phyloP scores from a whole-genome alignment of 2,113 vertebrate genomes.

The Bubo scandiacus region DNA sequence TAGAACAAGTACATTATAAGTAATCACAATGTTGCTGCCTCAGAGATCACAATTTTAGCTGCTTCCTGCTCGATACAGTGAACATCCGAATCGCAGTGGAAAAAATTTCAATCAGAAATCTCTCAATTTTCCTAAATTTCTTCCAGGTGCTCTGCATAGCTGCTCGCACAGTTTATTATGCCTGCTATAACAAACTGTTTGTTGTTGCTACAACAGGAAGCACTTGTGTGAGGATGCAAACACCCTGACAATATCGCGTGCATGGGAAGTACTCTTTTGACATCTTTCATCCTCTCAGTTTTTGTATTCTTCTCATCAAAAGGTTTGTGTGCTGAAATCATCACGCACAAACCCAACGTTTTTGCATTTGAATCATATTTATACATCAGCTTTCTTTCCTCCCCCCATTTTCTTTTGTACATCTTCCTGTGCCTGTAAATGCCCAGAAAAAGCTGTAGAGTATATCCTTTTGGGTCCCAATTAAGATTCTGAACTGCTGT shows the following conservation, averaged over 20 bases:
- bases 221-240: not conserved
- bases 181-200: not conserved
- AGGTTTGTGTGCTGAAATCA: not conserved
- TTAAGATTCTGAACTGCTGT: constrained; percentile 92
- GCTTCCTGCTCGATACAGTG: not conserved
- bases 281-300: not conserved
- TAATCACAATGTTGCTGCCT: not conserved
- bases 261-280: not conserved
- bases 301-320: not conserved
- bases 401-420: constrained; percentile 30
- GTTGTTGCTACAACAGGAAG: not conserved
- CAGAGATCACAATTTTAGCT: not conserved
- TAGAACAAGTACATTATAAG: not conserved
- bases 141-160: not conserved
- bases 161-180: not conserved
- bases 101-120: not conserved
- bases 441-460: constrained; percentile 62
- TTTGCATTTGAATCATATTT: constrained; percentile 17
- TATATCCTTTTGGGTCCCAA: constrained; percentile 92
- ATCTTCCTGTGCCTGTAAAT: constrained; percentile 59
- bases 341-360: not conserved
- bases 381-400: not conserved
- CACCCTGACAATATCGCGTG: not conserved
- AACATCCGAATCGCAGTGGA: not conserved
- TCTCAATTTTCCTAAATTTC: not conserved